A percentile compares a stretch with the other conserved stretches of the same genome.
Conservation (phyloP, 1,140 invertebrate species). For the Bombus cullumanus region DNA sequence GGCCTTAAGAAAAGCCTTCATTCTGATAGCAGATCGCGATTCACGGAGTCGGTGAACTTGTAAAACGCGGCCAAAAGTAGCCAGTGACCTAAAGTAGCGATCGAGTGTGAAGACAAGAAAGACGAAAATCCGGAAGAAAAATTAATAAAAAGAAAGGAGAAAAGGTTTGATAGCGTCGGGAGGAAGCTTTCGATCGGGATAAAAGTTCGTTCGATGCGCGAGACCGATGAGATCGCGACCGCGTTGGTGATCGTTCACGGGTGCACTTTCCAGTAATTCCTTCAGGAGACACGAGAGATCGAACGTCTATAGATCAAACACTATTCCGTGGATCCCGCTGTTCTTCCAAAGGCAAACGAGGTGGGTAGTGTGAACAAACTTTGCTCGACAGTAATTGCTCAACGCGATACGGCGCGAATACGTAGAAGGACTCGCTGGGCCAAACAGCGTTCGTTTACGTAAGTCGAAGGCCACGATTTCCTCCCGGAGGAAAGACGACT, state of each 20-base stretch:
- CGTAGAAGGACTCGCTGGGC: not conserved
- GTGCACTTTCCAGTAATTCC: not conserved
- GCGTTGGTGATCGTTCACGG: conserved; percentile 24
- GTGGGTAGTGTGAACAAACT: conserved; percentile 37
- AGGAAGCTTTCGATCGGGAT: not conserved
- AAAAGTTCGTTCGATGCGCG: not conserved
- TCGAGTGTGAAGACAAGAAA: not conserved
- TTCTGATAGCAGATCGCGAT: conserved; percentile 79
- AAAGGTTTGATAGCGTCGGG: not conserved
- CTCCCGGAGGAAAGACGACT: not conserved
- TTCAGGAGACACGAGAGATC: not conserved
- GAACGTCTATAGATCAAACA: not conserved
- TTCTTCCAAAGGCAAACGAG: conserved; percentile 16
- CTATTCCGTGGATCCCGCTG: not conserved
- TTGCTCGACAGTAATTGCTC: conserved; percentile 14
- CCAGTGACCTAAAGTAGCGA: not conserved
- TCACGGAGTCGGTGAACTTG: conserved; percentile 71
- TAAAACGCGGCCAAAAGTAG: not conserved
- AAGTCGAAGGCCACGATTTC: conserved; percentile 27
- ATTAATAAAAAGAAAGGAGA: too few species aligned
- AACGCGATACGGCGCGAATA: conserved; percentile 19
- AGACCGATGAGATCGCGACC: not conserved
- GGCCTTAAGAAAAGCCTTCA: conserved; percentile 80
- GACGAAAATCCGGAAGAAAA: not conserved
- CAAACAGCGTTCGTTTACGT: conserved; percentile 23